Percentiles rank a stretch among this genome's conserved stretches.
Conservation (phyloP, 1,140 invertebrate genomes). For the Ceratina calcarata region DNA sequence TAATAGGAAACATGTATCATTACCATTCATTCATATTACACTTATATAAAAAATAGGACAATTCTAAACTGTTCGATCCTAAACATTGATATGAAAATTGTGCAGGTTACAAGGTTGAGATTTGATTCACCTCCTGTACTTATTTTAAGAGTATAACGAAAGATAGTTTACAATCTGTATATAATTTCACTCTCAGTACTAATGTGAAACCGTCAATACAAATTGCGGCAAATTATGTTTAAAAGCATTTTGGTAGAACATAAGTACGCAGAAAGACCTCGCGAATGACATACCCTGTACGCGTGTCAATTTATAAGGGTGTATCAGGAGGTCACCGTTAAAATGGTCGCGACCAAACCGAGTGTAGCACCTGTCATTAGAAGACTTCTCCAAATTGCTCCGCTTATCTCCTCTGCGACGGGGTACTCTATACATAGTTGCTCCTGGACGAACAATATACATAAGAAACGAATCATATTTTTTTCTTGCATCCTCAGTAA, state of each 20-base stretch:
- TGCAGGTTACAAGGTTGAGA: conserved; percentile 30
- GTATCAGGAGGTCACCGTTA: conserved; percentile 77
- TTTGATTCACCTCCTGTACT: conserved; percentile 41
- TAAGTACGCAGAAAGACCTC: conserved; percentile 73
- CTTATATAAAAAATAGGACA: conserved; percentile 58
- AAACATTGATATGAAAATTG: conserved; percentile 58
- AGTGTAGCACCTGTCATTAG: conserved; percentile 82
- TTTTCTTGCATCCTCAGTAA: too few species aligned
- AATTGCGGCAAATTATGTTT: conserved; percentile 46
- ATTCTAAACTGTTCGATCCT: conserved; percentile 40
- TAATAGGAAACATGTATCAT: conserved; percentile 75
- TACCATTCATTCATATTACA: conserved; percentile 46
- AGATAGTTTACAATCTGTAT: conserved; percentile 15
- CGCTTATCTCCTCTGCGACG: conserved; percentile 81
- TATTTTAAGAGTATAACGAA: conserved; percentile 30
- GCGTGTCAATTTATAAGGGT: conserved; percentile 36
- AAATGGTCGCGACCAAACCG: conserved; percentile 81
- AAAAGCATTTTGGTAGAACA: conserved; percentile 68
- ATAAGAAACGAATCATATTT: conserved; percentile 19
- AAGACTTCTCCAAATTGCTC: conserved; percentile 82
- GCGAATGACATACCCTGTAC: conserved; percentile 32
- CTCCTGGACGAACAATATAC: conserved; percentile 74
- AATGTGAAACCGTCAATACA: conserved; percentile 28
- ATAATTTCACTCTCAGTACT: conserved; percentile 32
- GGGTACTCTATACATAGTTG: conserved; percentile 83